phyloP scores from a whole-genome alignment of 2,797 vertebrate species.

The Acanthiza pusilla region DNA sequence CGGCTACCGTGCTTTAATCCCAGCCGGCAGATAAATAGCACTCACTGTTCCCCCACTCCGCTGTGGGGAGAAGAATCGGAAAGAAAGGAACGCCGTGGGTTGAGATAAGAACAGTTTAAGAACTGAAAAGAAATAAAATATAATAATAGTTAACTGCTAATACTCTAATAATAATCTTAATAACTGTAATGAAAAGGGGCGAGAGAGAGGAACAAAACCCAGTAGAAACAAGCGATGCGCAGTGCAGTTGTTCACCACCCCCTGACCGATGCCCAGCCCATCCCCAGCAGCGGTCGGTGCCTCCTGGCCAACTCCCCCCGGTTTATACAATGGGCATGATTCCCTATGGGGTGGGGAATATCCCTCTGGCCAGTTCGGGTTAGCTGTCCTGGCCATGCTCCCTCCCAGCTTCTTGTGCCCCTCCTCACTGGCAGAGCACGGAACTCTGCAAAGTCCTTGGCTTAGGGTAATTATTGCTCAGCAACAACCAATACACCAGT shows the following conservation, averaged over 20 bases:
- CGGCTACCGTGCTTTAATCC: neutral
- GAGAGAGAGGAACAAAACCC: neutral
- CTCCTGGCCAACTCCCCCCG: neutral
- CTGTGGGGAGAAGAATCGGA: neutral
- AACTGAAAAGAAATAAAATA: neutral
- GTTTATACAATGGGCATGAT: neutral
- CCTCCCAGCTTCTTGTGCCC: neutral
- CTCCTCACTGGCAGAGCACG: neutral
- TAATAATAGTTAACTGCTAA: neutral
- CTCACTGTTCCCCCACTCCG: neutral
- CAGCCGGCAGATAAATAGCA: neutral
- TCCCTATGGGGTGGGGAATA: neutral
- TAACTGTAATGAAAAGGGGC: neutral
- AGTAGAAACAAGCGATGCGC: no score
- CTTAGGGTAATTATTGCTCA: neutral
- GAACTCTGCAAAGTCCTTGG: neutral
- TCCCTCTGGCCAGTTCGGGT: neutral
- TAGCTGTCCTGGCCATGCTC: accelerated
- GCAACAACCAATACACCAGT: neutral
- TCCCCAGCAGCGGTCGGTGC: neutral
- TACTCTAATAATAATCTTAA: neutral
- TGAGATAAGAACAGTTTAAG: neutral
- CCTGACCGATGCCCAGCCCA: neutral
- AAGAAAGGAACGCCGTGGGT: no score
- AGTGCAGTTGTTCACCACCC: neutral